Base-by-base conservation (phyloP, 2,113 vertebrate genomes). In the Cebidichthys violaceus region DNA sequence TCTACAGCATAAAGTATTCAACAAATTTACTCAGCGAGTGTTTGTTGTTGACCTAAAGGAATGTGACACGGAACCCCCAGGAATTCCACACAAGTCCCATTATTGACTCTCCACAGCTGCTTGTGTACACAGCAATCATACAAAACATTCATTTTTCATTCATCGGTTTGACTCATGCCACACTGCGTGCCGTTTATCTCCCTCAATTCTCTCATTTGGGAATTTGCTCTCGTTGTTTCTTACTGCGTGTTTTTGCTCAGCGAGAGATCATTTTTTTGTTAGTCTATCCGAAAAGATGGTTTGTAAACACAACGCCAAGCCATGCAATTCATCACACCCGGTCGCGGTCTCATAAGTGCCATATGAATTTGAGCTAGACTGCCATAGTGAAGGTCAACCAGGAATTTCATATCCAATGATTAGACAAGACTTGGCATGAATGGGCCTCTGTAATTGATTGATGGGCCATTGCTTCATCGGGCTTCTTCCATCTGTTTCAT, bases 301-400 rank as follows among this genome's bases (percentile, higher is more conserved):
- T 67, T 61, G 65, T 68, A 45, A 75, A 17, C 9, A 52, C 59
- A 55, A 47, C 1, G 4, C 17, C 4, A 3, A 41, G 20, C 20
- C 15, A 14, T 27, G 15, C 45, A 17, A 70, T 64, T 70, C 71
- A 75, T 78, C 66, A 77, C 43, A 62, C 5, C 45, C 61, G 61
- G 59, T 79, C 20, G 0, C 39, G 47, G 70, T 83, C 84, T 86
- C 45, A 79, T 87, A 77, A 82, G 81, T 71, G 66, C 59, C 45
- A 24, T 70, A 27, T 69, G 61, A 81, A 55, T 27, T 13, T 59
- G 37, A 83, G 67, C 70, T 41, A 39, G 54, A 60, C 47, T 33
- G 75, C 60, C 37, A 6, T 37, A 57, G 24, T 75, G 78, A 83
- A 92, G 85, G 90, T 92, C 85, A 84, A 77, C 52, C 20, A 69